Conservation (phyloP, 2,888 invertebrate species). For the Homarus gammarus region DNA sequence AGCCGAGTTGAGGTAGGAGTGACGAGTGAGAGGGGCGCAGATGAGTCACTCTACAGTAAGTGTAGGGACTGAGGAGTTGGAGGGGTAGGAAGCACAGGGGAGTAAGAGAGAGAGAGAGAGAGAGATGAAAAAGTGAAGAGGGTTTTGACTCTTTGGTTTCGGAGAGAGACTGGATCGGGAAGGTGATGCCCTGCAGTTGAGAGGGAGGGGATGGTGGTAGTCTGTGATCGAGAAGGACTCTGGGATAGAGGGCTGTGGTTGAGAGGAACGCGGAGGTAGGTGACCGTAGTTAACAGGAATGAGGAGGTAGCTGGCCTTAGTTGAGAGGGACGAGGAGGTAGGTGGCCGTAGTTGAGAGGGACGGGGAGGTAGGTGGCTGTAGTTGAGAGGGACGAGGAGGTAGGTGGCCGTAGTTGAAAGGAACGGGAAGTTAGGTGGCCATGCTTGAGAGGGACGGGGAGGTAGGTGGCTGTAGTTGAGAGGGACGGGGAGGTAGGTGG, state of each 20-base stretch:
- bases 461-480: neutral
- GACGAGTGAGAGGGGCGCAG: neutral
- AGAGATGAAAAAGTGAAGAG: no score
- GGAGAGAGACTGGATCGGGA: neutral
- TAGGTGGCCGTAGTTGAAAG: neutral
- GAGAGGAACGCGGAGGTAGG: neutral
- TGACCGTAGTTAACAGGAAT: neutral
- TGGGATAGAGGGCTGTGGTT: neutral
- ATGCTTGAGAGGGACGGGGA: neutral
- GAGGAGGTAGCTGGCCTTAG: neutral
- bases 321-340: neutral
- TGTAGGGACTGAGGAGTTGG: no score
- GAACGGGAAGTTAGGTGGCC: neutral
- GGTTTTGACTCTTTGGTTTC: no score
- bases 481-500: neutral
- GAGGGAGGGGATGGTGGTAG: neutral
- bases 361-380: neutral
- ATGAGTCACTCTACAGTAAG: no score
- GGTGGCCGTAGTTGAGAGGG: neutral
- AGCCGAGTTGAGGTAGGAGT: neutral
- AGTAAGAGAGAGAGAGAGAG: no score
- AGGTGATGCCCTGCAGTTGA: neutral
- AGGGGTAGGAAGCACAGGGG: no score
- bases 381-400: neutral
- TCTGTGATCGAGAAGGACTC: neutral